phyloP scores from a whole-genome alignment of 1,140 invertebrate species.

The Megathymus violae region DNA sequence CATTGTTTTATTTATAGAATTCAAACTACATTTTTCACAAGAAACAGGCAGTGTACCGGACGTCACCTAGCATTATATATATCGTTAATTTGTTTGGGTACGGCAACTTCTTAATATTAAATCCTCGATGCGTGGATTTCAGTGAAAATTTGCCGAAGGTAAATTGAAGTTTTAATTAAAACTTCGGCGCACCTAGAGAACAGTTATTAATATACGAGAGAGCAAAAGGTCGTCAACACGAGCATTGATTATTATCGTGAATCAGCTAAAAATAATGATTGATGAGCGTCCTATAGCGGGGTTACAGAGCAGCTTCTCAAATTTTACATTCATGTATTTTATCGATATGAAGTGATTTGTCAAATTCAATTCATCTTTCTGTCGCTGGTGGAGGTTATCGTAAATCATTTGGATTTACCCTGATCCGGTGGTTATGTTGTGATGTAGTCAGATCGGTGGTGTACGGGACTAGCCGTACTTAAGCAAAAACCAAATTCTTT shows the following conservation, averaged over 20 bases:
- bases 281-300: constrained; percentile 1
- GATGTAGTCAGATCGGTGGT: too few relatives aligned
- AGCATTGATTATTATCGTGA: constrained; percentile 21
- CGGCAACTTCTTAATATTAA: constrained; percentile 2
- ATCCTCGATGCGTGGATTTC: constrained; percentile 2
- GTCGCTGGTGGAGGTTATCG: not conserved
- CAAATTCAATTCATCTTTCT: not conserved
- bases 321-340: not conserved
- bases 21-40: too few relatives aligned
- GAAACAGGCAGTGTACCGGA: too few relatives aligned
- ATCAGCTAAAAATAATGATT: constrained; percentile 30
- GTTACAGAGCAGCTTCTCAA: constrained; percentile 15
- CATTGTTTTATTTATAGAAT: too few relatives aligned
- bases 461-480: too few relatives aligned
- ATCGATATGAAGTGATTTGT: not conserved
- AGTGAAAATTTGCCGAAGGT: constrained; percentile 16
- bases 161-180: constrained; percentile 35
- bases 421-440: not conserved
- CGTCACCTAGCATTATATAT: too few relatives aligned
- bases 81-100: too few relatives aligned
- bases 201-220: constrained; percentile 8
- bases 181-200: constrained; percentile 25
- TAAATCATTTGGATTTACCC: not conserved
- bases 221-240: constrained; percentile 14
- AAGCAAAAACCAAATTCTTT: too few relatives aligned